Base-by-base conservation (phyloP, 2,888 invertebrate species). In the Drepanosiphum platanoidis region DNA sequence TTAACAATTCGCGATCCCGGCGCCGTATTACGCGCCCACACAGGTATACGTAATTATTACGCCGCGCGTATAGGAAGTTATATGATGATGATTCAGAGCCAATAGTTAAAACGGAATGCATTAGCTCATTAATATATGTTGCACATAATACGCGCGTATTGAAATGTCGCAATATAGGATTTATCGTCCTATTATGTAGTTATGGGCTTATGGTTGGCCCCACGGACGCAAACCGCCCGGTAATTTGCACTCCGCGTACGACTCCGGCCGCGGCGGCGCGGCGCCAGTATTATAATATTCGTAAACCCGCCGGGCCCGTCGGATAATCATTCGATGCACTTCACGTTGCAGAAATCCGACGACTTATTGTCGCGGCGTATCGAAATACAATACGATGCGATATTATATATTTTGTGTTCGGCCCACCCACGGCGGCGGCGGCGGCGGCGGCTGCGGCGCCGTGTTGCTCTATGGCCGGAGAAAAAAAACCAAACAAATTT, bases 21-120 rank as follows among this genome's bases (percentile, higher is more conserved):
- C n/a, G n/a, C n/a, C n/a, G n/a, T n/a, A n/a, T n/a, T n/a, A n/a
- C n/a, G n/a, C n/a, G n/a, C n/a, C n/a, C 18, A 1, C 9, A 52
- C 22, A 18, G 1, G 22, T 5, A 52, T 22, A 52, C 52, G 22
- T 22, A 52, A n/a, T 39, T 39, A 39, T 39, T 39, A 39, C 9
- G 42, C 13, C 9, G 42, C 13, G 8, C 9, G 11, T 13, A 39
- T 11, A 70, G 22, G 8, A 70, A 27, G 27, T 13, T n/a, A 71
- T 3, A 39, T 46, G 18, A 78, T 9, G 68, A 79, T 68, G 79
- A 68, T 46, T 79, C 79, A 79, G 68, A 79, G n/a, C 8, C 64
- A 34, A n/a, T 18, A 52, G 46, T 68, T 79, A 9, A 46, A 68
- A 68, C 27, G 32, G 34, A 79, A 68, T 79, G 36, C 36, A 36